Evolutionary conservation across 1,140 invertebrate species (phyloP).

Genomic region (Aphaenogaster ashmeadi): DNA sequence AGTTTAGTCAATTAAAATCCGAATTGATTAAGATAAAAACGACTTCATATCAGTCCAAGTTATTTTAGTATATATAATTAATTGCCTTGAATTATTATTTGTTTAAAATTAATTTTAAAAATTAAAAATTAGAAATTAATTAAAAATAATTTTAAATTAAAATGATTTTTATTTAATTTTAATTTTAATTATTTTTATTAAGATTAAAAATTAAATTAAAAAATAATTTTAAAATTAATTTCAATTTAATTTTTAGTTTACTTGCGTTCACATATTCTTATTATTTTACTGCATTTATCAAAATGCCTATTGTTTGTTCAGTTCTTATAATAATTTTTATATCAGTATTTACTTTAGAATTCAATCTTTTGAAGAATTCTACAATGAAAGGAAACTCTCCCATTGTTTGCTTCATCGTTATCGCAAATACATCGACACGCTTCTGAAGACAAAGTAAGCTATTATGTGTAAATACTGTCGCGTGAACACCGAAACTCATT

Average conservation of each 20-base stretch:
- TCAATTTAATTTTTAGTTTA: conserved; percentile 14
- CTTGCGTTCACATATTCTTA: neutral
- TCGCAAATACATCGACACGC: neutral
- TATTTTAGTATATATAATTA: neutral
- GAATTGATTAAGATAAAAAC: neutral
- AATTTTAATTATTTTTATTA: neutral
- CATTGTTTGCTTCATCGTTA: neutral
- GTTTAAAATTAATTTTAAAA: neutral
- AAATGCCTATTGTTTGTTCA: neutral
- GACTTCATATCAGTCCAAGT: neutral
- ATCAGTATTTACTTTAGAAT: neutral
- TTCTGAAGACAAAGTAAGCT: neutral
- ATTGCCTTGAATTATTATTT: conserved; percentile 18
- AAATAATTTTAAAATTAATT: neutral
- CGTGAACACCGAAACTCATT: conserved; percentile 15
- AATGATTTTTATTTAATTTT: neutral
- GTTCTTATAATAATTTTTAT: neutral
- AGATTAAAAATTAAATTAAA: too few species aligned
- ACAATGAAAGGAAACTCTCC: neutral
- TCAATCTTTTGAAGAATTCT: conserved; percentile 8
- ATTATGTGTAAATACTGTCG: neutral
- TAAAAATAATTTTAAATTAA: neutral
- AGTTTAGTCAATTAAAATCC: neutral
- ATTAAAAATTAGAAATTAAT: too few species aligned
- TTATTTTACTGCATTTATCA: neutral